Evolutionary conservation across 2,888 invertebrate species (phyloP).

Genomic region (Dynastes tityus): DNA sequence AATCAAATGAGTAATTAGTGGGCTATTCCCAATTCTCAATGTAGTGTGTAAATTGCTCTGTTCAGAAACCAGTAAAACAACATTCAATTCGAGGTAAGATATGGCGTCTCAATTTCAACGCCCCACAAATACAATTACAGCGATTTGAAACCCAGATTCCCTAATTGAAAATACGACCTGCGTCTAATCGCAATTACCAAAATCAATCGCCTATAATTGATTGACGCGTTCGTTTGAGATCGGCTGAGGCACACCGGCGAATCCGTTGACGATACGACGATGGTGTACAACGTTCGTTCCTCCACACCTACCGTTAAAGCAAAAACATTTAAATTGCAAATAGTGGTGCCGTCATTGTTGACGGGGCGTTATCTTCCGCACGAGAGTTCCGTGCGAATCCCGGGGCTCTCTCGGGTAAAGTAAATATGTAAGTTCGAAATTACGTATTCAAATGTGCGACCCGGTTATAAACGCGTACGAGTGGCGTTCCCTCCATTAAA

Average conservation of each 20-base stretch:
- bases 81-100: too few species aligned
- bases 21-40: too few species aligned
- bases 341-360: conserved; percentile 33
- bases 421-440: conserved; percentile 37
- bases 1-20: too few species aligned
- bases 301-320: not conserved
- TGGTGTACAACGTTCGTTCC: not conserved
- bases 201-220: conserved; percentile 47
- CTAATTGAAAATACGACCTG: conserved; percentile 12
- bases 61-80: too few species aligned
- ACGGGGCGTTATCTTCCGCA: conserved; percentile 24
- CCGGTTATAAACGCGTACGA: not conserved
- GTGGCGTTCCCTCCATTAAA: conserved; percentile 6
- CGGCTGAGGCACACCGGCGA: not conserved
- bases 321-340: conserved; percentile 42
- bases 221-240: conserved; percentile 25
- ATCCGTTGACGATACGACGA: not conserved
- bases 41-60: too few species aligned
- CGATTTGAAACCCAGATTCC: too few species aligned
- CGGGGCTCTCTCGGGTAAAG: conserved; percentile 31
- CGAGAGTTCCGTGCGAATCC: conserved; percentile 22
- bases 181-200: conserved; percentile 40
- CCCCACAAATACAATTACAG: too few species aligned
- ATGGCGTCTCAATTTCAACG: too few species aligned
- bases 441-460: conserved; percentile 37